Evolutionary conservation across 2,888 invertebrate genomes (phyloP), one percentile per base, ranked within the genome.

Genomic region (Dryadula phaetusa): DNA sequence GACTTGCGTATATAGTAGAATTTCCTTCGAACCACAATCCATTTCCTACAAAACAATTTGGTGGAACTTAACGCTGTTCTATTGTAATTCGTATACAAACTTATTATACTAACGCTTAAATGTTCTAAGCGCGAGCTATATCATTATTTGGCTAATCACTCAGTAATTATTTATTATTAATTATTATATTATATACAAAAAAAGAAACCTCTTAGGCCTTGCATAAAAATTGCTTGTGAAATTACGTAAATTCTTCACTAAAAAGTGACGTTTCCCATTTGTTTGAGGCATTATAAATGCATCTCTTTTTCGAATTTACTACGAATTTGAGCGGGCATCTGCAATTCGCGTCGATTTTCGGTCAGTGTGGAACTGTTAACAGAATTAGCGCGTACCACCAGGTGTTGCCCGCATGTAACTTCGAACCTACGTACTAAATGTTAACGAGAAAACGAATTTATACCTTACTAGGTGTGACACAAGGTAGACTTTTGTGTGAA

Each of bases 311-410:
- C 20, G 40, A 58, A 64, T 67, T 70, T 64, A 62, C 67, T 22
- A 22, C 20, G 25, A 56, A 62, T 53, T 46, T 60, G 12, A 12
- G 6, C 44, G 25, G 16, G 44, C 60, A 28, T 60, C 28, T 6
- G 28, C 16, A 65, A 65, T 67, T 60, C 52, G 22, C 62, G 66
- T 62, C 62, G 62, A 69, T 72, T 67, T 72, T 70, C 64, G 69
- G 62, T 64, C 54, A 65, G 64, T 42, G 56, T 64, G 58, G 68
- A 70, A 66, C 64, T 62, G 71, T 72, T 72, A 72, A 74, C 76
- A 76, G 75, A 79, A 80, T 79, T 79, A 74, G 71, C 54, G 62
- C 70, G 77, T 74, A 67, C 71, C 67, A 69, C 66, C 66, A 67
- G 68, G 70, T 70, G 70, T 63, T 69, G 53, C 70, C 37, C 66